A percentile compares a stretch with the other conserved stretches of the same genome.
Evolutionary conservation across 2,797 vertebrate genomes (phyloP).

Genomic region (Basileuterus tristriatus): DNA sequence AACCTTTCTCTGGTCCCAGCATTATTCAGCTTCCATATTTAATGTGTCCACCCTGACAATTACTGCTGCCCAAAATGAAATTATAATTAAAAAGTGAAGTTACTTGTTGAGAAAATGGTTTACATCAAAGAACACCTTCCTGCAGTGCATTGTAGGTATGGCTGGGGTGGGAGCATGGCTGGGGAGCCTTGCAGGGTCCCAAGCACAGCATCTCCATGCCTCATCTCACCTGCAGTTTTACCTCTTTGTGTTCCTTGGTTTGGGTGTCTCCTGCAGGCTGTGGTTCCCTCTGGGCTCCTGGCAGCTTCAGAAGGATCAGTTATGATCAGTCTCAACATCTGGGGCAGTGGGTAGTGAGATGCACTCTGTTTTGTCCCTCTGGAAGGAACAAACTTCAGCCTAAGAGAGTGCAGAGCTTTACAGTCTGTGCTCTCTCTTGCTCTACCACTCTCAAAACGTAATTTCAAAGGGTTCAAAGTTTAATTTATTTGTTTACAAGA

Average conservation of each 20-base stretch:
- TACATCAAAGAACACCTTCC: background rate
- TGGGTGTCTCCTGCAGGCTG: background rate
- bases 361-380: background rate
- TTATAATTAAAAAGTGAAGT: background rate
- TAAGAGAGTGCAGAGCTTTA: background rate
- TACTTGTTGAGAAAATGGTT: background rate
- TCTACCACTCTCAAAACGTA: background rate
- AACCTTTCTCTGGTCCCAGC: background rate
- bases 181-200: background rate
- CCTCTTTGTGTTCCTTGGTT: background rate
- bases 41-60: background rate
- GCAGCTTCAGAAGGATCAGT: background rate
- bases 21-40: background rate
- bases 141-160: background rate
- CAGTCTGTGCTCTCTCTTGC: background rate
- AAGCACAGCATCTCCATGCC: rapidly evolving
- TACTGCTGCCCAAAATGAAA: background rate
- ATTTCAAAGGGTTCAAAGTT: background rate
- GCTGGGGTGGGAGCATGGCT: background rate
- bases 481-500: background rate
- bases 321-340: background rate
- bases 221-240: background rate
- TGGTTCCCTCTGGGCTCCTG: background rate
- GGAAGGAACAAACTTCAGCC: background rate
- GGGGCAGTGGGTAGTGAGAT: background rate